phyloP scores from a whole-genome alignment of 2,113 vertebrate species.

The Percina caprodes region DNA sequence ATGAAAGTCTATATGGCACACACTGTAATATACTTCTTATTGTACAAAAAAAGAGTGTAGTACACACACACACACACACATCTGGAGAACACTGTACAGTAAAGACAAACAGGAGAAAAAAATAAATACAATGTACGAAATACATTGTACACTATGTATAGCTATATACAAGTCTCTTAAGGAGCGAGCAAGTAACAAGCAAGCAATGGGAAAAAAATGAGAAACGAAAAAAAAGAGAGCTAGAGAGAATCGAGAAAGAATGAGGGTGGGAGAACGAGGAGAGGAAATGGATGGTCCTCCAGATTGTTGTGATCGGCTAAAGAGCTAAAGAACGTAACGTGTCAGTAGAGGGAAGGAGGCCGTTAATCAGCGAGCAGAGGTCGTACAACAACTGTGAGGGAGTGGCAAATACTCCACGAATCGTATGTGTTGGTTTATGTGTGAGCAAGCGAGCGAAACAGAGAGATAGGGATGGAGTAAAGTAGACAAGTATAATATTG shows the following conservation, averaged over 20 bases:
- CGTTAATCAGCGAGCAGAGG: constrained; percentile 67
- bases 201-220: constrained; percentile 24
- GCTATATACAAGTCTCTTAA: constrained; percentile 16
- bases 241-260: constrained; percentile 5
- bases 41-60: not conserved
- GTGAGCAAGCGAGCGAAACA: constrained; percentile 4
- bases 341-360: constrained; percentile 59
- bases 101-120: not conserved
- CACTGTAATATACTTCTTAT: not conserved
- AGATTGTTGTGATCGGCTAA: constrained; percentile 63
- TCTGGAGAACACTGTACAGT: not conserved
- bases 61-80: not conserved
- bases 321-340: constrained; percentile 61
- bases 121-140: not conserved
- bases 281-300: constrained; percentile 65
- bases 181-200: not conserved
- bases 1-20: not conserved
- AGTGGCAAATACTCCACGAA: constrained; percentile 17
- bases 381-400: constrained; percentile 33
- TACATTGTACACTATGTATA: not conserved
- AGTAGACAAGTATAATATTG: constrained; percentile 55
- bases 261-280: constrained; percentile 10
- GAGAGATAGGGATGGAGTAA: constrained; percentile 9
- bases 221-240: not conserved
- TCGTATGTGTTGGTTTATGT: not conserved